Evolutionary conservation across 2,113 vertebrate species (phyloP).

Genomic region (Eudyptes chrysolophus): DNA sequence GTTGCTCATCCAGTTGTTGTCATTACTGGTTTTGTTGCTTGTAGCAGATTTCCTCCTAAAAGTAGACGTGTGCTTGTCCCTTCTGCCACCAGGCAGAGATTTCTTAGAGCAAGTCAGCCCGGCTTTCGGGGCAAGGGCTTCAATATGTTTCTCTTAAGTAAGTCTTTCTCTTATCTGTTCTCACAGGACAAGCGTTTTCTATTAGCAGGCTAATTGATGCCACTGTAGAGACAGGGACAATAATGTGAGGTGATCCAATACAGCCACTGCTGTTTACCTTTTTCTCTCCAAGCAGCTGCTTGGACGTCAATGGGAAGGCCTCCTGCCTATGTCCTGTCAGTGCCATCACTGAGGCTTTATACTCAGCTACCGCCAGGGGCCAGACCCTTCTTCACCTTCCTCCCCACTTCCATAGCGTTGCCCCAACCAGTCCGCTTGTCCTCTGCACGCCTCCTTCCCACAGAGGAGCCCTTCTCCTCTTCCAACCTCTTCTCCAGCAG

Average conservation of each 20-base stretch:
- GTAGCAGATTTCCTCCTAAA: background rate
- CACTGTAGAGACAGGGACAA: background rate
- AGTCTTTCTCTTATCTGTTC: background rate
- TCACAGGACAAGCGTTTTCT: background rate
- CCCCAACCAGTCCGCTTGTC: too few species aligned
- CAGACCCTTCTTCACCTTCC: background rate
- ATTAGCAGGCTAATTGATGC: background rate
- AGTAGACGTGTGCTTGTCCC: background rate
- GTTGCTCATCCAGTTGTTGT: background rate
- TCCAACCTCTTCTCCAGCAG: background rate
- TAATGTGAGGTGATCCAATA: background rate
- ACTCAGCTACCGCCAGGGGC: background rate
- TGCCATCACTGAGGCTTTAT: background rate
- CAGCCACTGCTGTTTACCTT: background rate
- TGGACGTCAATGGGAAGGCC: background rate
- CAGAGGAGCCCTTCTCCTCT: background rate
- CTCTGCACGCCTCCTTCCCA: rapidly evolving
- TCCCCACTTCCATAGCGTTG: background rate
- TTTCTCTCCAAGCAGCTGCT: background rate
- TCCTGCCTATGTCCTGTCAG: background rate
- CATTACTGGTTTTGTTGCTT: background rate
- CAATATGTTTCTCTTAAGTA: background rate
- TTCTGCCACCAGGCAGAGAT: background rate
- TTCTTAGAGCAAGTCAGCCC: background rate
- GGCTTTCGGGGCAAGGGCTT: background rate